phyloP scores from a whole-genome alignment of 2,888 invertebrate genomes.

The Noctua pronuba region DNA sequence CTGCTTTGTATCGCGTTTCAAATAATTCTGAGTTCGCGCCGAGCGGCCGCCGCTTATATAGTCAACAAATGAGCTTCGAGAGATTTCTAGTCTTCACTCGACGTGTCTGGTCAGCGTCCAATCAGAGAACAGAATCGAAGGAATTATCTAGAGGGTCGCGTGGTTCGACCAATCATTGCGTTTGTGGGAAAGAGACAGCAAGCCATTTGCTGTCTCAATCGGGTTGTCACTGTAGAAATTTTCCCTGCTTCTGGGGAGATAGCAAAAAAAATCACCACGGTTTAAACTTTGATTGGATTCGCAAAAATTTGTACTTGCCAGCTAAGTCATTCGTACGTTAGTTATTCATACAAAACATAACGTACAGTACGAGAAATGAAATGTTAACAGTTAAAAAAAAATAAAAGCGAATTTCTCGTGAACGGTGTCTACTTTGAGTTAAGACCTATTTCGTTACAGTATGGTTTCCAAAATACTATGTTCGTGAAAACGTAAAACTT shows the following conservation, averaged over 20 bases:
- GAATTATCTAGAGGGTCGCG: constrained; percentile 75
- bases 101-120: constrained; percentile 66
- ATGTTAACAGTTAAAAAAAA: background rate
- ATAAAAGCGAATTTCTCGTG: background rate
- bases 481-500: background rate
- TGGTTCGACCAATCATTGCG: constrained; percentile 71
- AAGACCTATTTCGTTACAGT: background rate
- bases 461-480: background rate
- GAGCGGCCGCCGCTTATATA: constrained; percentile 74
- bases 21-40: constrained; percentile 82
- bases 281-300: background rate
- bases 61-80: constrained; percentile 76
- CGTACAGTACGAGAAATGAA: background rate
- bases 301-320: background rate
- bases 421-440: background rate
- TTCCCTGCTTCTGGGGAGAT: constrained; percentile 51
- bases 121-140: constrained; percentile 64
- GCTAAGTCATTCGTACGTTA: too few species aligned
- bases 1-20: constrained; percentile 79
- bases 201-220: constrained; percentile 28
- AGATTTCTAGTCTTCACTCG: constrained; percentile 74
- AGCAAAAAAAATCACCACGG: background rate
- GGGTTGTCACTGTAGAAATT: constrained; percentile 53
- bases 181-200: constrained; percentile 55
- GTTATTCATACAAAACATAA: background rate